Base-by-base conservation (phyloP, 2,888 invertebrate species). In the Lottia gigantea region DNA sequence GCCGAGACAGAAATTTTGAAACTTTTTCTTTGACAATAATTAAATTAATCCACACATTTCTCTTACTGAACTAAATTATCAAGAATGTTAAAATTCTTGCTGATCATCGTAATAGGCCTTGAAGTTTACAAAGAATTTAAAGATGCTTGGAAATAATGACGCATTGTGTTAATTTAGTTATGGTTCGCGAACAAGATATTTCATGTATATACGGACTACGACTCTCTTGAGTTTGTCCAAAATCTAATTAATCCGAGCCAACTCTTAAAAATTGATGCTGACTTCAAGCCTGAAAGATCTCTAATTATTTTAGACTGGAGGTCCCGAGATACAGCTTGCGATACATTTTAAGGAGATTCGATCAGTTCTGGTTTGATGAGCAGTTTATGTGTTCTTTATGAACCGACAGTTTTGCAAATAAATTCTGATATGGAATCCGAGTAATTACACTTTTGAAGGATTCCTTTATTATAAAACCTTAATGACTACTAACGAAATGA, bases 241-340 rank as follows among this genome's bases (percentile, higher is more conserved):
- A 6, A 40, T 40, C 40, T 4, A 40, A 40, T 40, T 40, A 40
- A 40, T 40, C 40, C 11, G 40, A 40, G 40, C 11, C 40, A 40
- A 40, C 40, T 23, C 55, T 55, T 23, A 55, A 55, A 55, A 55
- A 55, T 55, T 23, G 14, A 55, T 55, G 55, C 23, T 23, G 55
- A 55, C 55, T 55, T 55, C 55, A 55, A 55, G 55, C 55, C 55
- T 55, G 19, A 55, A 55, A 23, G 55, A 55, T 23, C 55, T 55
- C 19, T 55, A 55, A 55, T 55, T 55, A 55, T 55, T 55, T 55
- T 55, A 19, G 55, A 55, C 55, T 55, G 12, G 55, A 23, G 55
- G 55, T 55, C 55, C 23, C 55, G 3, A 23, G 23, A 16, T 15
- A 12, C 19, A 14, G 55, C 55, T 55, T 23, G 55, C 55, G 55